Percentiles rank a stretch among this genome's conserved stretches.
Evolutionary conservation across 1,140 invertebrate genomes (phyloP).

Genomic region (Arion vulgaris): DNA sequence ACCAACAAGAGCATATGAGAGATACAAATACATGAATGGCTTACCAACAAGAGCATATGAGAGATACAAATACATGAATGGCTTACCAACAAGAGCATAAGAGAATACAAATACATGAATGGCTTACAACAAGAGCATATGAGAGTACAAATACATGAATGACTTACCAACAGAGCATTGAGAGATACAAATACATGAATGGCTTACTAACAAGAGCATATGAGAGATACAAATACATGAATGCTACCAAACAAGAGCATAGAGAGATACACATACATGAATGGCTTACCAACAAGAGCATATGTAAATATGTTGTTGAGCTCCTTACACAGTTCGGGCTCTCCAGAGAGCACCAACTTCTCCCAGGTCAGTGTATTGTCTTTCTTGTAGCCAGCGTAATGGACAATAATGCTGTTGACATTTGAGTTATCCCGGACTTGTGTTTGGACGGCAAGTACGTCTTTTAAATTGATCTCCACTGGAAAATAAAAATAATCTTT

Average conservation of each 20-base stretch:
- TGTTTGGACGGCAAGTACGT: constrained; percentile 26
- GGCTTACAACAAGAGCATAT: too few relatives aligned
- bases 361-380: constrained; percentile 27
- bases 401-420: constrained; percentile 25
- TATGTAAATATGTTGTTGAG: constrained; percentile 18
- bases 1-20: too few relatives aligned
- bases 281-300: not conserved
- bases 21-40: too few relatives aligned
- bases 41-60: too few relatives aligned
- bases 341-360: constrained; percentile 16
- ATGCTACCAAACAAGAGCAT: not conserved
- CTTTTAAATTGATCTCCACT: constrained; percentile 13
- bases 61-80: too few relatives aligned
- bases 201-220: too few relatives aligned
- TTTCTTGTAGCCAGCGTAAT: constrained; percentile 28
- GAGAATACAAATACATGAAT: too few relatives aligned
- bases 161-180: not conserved
- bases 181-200: too few relatives aligned
- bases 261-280: not conserved
- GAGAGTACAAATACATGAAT: too few relatives aligned
- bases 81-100: too few relatives aligned
- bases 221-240: too few relatives aligned
- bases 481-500: not conserved
- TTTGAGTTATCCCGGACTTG: constrained; percentile 6
- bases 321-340: constrained; percentile 23